phyloP scores from a whole-genome alignment of 2,888 invertebrate species.

The Resseliella maxima region DNA sequence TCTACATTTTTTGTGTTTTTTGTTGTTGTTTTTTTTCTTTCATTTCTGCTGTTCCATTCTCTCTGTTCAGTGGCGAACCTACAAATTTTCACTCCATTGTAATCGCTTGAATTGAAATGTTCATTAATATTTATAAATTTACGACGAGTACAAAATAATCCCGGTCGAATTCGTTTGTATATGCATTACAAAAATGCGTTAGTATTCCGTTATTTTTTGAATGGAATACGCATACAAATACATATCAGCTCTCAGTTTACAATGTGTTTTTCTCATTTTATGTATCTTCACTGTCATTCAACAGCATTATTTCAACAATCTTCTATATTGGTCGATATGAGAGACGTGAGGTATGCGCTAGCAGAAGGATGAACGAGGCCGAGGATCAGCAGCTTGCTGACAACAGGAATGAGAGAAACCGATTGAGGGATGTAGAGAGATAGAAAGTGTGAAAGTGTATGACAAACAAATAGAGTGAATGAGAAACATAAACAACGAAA shows the following conservation, averaged over 20 bases:
- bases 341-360: conserved; percentile 10
- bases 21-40: background rate
- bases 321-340: background rate
- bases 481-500: background rate
- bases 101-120: conserved; percentile 35
- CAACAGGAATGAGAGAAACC: no score
- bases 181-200: conserved; percentile 33
- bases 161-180: conserved; percentile 8
- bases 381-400: no score
- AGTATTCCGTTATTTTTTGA: background rate
- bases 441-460: background rate
- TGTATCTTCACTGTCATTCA: background rate
- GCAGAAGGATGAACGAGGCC: no score
- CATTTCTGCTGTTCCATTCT: no score
- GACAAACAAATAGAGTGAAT: background rate
- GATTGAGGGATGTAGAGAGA: no score
- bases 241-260: no score
- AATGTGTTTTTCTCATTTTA: background rate
- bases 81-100: conserved; percentile 47
- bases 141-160: background rate
- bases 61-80: background rate
- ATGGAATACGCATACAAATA: background rate
- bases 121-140: conserved; percentile 54
- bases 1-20: background rate
- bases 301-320: background rate